Percentiles rank a stretch among this genome's conserved stretches.
Evolutionary conservation across 2,888 invertebrate genomes (phyloP).

Genomic region (Melanophora roralis): DNA sequence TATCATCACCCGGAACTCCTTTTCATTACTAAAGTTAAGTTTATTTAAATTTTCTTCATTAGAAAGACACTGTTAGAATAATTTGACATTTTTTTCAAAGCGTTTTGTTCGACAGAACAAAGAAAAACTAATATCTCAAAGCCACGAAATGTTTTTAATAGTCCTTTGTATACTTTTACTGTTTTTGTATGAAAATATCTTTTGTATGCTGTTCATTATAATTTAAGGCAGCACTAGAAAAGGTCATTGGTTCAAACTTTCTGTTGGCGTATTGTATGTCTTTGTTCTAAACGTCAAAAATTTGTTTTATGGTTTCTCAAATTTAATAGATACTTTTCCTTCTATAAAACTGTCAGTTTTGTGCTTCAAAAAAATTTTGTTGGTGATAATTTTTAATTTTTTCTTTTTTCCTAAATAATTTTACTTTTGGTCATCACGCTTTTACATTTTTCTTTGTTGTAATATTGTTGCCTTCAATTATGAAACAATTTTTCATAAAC

Average conservation of each 20-base stretch:
- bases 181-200: no score
- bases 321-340: neutral
- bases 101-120: neutral
- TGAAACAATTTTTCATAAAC: slow-evolving; percentile 40
- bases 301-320: neutral
- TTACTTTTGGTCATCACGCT: neutral
- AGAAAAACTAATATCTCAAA: slow-evolving; percentile 11
- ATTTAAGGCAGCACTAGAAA: neutral
- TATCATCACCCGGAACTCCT: neutral
- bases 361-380: neutral
- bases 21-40: neutral
- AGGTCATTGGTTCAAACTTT: neutral
- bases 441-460: neutral
- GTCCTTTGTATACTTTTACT: neutral
- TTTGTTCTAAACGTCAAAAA: neutral
- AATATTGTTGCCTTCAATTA: slow-evolving; percentile 33
- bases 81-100: slow-evolving; percentile 13
- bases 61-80: slow-evolving; percentile 16
- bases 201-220: no score
- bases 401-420: neutral
- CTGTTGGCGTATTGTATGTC: neutral
- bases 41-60: slow-evolving; percentile 7
- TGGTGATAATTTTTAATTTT: slow-evolving; percentile 20
- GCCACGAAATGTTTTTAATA: slow-evolving; percentile 26
- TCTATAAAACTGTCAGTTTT: neutral